Evolutionary conservation across 2,797 vertebrate species (phyloP).

Genomic region (Remorina albescens): DNA sequence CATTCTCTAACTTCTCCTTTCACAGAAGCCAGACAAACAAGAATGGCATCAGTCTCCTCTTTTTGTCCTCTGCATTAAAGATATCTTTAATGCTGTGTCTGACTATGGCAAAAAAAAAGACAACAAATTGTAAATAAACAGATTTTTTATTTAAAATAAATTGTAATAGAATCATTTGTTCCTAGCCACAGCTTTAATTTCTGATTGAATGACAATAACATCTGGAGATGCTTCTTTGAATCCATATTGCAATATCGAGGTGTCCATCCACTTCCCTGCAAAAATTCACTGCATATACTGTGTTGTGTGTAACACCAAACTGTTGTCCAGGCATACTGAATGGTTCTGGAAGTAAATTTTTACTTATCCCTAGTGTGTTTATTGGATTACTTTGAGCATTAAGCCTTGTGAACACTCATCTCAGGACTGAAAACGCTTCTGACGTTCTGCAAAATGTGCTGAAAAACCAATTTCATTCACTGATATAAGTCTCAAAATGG

Average conservation of each 20-base stretch:
- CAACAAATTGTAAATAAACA: slow-evolving; percentile 16
- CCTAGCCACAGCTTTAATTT: neutral
- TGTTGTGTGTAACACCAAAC: neutral
- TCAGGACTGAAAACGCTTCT: neutral
- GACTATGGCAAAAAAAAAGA: neutral
- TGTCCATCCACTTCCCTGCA: neutral
- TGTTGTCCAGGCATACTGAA: slow-evolving; percentile 9
- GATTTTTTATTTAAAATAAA: too few species aligned
- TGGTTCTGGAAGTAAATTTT: slow-evolving; percentile 29
- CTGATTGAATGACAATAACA: neutral
- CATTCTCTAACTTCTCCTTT: neutral
- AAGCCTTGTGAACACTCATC: neutral
- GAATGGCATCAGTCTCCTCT: neutral
- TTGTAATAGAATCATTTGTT: too few species aligned
- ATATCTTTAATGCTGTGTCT: slow-evolving; percentile 11
- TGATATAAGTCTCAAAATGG: neutral
- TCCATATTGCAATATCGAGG: neutral
- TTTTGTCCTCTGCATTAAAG: neutral
- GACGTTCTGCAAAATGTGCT: neutral
- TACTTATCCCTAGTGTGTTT: neutral
- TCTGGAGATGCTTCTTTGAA: neutral
- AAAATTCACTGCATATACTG: neutral
- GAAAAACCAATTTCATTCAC: neutral
- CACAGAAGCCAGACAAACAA: neutral
- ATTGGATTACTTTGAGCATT: slow-evolving; percentile 1